Evolutionary conservation across 2,888 invertebrate species (phyloP), one percentile per base, ranked within the genome.

Genomic region (Hirtodrosophila trivittata): DNA sequence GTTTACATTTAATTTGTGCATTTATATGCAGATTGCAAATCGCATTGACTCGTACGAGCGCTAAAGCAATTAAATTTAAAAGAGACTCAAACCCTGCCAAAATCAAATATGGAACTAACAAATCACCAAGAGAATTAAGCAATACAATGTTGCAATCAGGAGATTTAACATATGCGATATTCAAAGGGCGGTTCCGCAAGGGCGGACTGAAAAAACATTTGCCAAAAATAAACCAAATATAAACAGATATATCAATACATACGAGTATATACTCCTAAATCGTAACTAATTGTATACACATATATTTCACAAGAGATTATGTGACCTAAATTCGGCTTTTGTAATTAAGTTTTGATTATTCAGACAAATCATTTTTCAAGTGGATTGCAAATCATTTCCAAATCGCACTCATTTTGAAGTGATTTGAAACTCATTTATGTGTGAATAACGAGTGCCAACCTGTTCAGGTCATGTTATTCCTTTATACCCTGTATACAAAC

Each of bases 11-110:
- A 81, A 81, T 80, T 66, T 50, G 54, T 74, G 76, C 67, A 65
- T 84, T 82, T 84, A 59, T 81, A 82, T 82, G 78, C 81, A 69
- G 62, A 75, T 60, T 67, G 69, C 58, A 70, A 38, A 51, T 12
- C 33, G 52, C 41, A 28, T 54, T 51, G 16, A 12, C 14, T 38
- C 32, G 39, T 56, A 28, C 67, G 65, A 74, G 45, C 64, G 67
- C 62, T 59, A 50, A 50, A 49, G 45, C 71, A 51, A 45, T 73
- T 55, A 21, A 21, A 21, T 28, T 49, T 38, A 25, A 56, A 64
- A 13, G 38, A 43, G 54, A 38, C 13, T n/a, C n/a, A 26, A 42
- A 35, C 10, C 33, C 18, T 37, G 9, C 8, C 35, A 47, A 59
- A 54, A 13, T 50, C 54, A 56, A 49, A 56, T 64, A 57, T 72